A percentile compares a stretch with the other conserved stretches of the same genome.
These are phyloP conservation scores for Cladopsammia gracilis DNA, from an alignment of 64 coral and sea anemone species.

Conservation along the genomic window DNA sequence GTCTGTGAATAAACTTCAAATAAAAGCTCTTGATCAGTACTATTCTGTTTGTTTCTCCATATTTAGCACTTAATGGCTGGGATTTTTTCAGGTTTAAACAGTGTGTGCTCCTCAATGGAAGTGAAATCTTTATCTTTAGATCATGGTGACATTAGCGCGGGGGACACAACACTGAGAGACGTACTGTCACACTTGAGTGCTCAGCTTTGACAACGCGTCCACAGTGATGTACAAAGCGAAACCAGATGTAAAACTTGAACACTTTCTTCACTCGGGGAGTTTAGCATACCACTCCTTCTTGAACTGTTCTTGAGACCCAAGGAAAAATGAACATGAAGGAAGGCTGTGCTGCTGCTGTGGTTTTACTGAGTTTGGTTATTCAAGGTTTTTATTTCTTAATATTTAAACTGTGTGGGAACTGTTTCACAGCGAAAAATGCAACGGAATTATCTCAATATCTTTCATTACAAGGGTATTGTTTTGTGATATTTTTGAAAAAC, in stretches of 20 bases:
- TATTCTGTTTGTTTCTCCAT: no score
- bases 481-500: no score
- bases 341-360: background rate
- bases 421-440: no score
- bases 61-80: no score
- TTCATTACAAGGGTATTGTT: no score
- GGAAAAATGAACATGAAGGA: background rate
- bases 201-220: background rate
- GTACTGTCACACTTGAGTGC: background rate
- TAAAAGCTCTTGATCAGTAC: no score
- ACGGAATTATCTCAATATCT: no score
- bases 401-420: no score
- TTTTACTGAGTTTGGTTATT: background rate
- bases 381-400: conserved; percentile 1
- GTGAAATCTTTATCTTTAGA: background rate
- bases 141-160: background rate
- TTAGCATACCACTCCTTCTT: background rate
- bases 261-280: background rate
- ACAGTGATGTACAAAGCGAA: no score
- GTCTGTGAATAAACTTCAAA: no score
- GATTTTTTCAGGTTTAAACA: no score
- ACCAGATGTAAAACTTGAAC: background rate
- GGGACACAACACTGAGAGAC: background rate
- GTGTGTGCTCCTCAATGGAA: no score
- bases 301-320: background rate